phyloP scores from a whole-genome alignment of 2,113 vertebrate genomes.

The Nothoprocta pentlandii region DNA sequence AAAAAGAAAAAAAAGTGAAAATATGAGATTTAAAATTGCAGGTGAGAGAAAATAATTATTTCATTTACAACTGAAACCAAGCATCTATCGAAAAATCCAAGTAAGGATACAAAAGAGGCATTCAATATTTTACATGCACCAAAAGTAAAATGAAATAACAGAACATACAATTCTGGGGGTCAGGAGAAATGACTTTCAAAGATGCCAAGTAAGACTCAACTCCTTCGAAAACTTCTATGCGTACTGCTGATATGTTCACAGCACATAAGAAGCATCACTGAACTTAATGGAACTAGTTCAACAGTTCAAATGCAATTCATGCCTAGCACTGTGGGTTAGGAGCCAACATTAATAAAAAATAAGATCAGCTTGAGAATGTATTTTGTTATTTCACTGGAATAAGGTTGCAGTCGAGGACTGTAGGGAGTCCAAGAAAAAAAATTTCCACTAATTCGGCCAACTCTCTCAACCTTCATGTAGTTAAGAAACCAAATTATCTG shows the following conservation, averaged over 20 bases:
- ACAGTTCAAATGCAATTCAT: background rate
- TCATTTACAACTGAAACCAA: background rate
- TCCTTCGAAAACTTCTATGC: background rate
- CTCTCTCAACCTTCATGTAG: rapidly evolving
- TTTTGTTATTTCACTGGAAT: background rate
- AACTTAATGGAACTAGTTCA: background rate
- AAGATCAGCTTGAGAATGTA: background rate
- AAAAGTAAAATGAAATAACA: background rate
- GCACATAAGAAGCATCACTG: background rate
- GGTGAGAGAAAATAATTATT: background rate
- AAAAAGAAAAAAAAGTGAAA: background rate
- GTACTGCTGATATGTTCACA: background rate
- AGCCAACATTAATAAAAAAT: background rate
- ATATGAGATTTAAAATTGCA: background rate
- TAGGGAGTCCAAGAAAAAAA: background rate
- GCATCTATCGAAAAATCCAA: background rate
- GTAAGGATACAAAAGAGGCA: background rate
- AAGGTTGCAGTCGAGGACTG: background rate
- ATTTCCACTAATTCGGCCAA: background rate
- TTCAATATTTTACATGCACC: background rate
- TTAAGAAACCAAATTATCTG: background rate
- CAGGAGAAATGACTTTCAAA: background rate
- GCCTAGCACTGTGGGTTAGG: background rate
- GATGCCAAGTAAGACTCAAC: background rate
- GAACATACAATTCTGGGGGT: background rate